These are phyloP conservation scores for Corythucha ciliata DNA, from an alignment of 2,888 invertebrate species.

Conservation along the genomic window DNA sequence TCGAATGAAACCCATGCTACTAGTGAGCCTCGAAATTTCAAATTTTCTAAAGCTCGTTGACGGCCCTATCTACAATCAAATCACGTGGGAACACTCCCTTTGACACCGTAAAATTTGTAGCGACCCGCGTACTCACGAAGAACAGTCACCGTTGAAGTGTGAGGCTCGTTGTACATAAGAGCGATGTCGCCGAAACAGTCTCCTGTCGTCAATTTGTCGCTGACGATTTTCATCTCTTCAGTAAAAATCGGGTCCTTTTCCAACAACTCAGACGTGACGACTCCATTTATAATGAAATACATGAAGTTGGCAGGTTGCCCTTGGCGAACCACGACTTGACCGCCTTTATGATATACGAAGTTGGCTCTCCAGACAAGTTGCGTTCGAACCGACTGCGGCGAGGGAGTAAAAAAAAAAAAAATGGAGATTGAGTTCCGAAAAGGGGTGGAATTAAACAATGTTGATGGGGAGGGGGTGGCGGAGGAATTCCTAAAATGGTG, in stretches of 20 bases:
- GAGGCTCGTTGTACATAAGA: slow-evolving; percentile 22
- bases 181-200: slow-evolving; percentile 21
- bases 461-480: no score
- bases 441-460: no score
- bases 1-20: no score
- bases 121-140: no score
- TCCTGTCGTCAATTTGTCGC: slow-evolving; percentile 18
- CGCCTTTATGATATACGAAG: slow-evolving; percentile 11
- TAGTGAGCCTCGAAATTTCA: no score
- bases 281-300: slow-evolving; percentile 19
- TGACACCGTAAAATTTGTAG: no score
- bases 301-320: slow-evolving; percentile 14
- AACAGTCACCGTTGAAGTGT: slow-evolving; percentile 18
- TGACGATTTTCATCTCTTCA: slow-evolving; percentile 12
- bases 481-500: no score
- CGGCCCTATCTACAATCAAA: no score
- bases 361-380: slow-evolving; percentile 15
- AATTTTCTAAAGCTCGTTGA: no score
- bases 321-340: slow-evolving; percentile 19
- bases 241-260: slow-evolving; percentile 17
- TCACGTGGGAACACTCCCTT: no score
- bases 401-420: no score
- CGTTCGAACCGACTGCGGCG: slow-evolving; percentile 17
- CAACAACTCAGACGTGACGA: slow-evolving; percentile 10
- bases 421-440: no score